Base-by-base conservation (phyloP, 1,140 invertebrate genomes). In the Artemia franciscana region DNA sequence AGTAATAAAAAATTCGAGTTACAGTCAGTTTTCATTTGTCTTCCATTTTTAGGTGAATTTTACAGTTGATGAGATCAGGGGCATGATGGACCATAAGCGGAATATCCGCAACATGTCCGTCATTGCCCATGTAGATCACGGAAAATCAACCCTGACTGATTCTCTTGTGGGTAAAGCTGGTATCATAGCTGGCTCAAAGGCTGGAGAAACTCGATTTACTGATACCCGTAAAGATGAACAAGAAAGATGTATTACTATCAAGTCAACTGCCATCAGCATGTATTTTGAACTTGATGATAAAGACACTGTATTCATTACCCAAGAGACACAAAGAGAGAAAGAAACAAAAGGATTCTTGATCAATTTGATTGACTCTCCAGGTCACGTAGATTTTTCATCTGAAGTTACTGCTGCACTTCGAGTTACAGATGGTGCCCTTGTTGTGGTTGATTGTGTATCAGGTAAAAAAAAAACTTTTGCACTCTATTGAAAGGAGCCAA, bases 71-170 rank as follows among this genome's bases (percentile, higher is more conserved):
- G 92, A 99, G 81, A 98, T 99, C 80, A 88, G 95, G 80, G 78
- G 71, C 73, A 91, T 98, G 84, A 98, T 98, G 95, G 93, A 98
- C 86, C 92, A 92, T 74, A 98, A 98, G 80, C 81, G 80, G 78
- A 98, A 99, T 73, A 98, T 99, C 77, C 84, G 96, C 74, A 99
- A 99, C 79, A 99, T 99, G 95, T 98, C 95, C 73, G 96, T 99
- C 75, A 99, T 99, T 77, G 96, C 96, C 69, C 96, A 99, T 77
- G 96, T 99, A 65, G 96, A 99, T 81, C 96, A 99, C 75, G 96
- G 96, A 73, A 99, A 99, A 77, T 98, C 95, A 67, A 99, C 96
- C 59, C 75, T 99, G 73, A 99, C 96, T 57, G 96, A 99, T 78
- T 98, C 96, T 60, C 80, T 99, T 69, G 94, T 99, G 58, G 95